Conservation (phyloP, 2,113 vertebrate species). For the Turdus rufiventris region DNA sequence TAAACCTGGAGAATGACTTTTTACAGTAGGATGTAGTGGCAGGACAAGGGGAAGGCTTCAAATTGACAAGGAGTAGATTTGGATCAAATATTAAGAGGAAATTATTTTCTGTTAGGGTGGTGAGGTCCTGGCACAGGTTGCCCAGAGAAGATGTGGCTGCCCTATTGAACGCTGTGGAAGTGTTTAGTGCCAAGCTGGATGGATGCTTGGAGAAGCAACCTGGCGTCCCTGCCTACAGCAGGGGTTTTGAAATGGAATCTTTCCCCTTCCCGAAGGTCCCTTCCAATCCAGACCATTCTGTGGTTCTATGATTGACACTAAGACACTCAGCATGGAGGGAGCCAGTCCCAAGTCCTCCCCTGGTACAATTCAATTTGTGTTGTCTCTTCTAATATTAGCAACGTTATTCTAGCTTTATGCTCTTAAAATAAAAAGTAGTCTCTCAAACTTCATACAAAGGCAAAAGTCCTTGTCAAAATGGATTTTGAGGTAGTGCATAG, state of each 20-base stretch:
- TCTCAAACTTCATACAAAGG: neutral
- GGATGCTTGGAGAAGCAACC: neutral
- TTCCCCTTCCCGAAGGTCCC: neutral
- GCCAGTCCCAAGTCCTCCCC: neutral
- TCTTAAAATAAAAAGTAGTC: neutral
- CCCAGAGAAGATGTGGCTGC: neutral
- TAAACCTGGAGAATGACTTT: too few relatives aligned
- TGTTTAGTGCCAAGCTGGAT: neutral
- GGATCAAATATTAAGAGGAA: neutral
- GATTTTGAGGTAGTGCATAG: neutral
- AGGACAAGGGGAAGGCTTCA: neutral
- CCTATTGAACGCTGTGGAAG: too few relatives aligned
- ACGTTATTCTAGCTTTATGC: neutral
- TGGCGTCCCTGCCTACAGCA: neutral
- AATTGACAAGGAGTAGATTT: neutral
- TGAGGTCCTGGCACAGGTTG: neutral
- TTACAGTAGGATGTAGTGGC: neutral
- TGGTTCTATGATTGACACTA: neutral
- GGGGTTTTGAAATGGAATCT: neutral
- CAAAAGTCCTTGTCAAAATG: neutral
- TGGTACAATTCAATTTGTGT: neutral
- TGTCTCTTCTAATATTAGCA: neutral
- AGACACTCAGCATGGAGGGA: rapidly evolving
- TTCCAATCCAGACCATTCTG: neutral
- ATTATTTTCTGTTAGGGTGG: neutral